Evolutionary conservation across 2,797 vertebrate genomes (phyloP), one percentile per base, ranked within the genome.

Genomic region (Acanthurus tractus): DNA sequence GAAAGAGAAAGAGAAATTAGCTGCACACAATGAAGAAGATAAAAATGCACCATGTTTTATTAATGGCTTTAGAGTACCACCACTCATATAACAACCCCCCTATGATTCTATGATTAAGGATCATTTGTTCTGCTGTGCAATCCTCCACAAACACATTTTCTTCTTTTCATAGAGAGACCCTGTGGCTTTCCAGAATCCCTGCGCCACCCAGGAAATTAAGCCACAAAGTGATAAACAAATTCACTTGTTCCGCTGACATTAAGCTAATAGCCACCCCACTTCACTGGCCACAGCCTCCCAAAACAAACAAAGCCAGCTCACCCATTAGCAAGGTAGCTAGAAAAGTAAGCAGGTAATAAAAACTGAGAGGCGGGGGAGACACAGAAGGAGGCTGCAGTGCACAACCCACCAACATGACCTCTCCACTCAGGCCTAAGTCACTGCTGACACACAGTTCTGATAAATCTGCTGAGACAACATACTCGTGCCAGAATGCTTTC

Each of bases 221-320:
- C 75, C 23, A 46, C 52, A 56, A 57, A 71, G 59, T 11, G n/a
- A 54, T 54, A 63, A 78, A 79, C n/a, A 38, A 57, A 76, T 55
- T 61, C 9, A 29, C 52, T 69, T 46, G 46, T 65, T 84, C 50
- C 63, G 63, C 34, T 63, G 57, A 66, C 63, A 87, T 83, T 77
- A 85, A 87, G 85, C 67, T 22, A 81, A 91, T 23, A 85, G 46
- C 62, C 69, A 62, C 75, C 46, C 45, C n/a, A 15, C 40, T 42
- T 49, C 42, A 42, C 2, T 4, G 53, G 22, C 50, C 25, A 53
- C 64, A 72, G 61, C 38, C 67, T 64, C 36, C 40, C 15, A 66
- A 74, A 74, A 83, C 66, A 71, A 78, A 50, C 23, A 54, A 23
- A 50, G 45, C 22, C 49, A 54, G 64, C 70, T 63, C 63, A 70